A percentile compares a stretch with the other conserved stretches of the same genome.
These are phyloP conservation scores for Gnathonemus longibarbis DNA, from an alignment of 2,113 vertebrate genomes.

Conservation along the genomic window DNA sequence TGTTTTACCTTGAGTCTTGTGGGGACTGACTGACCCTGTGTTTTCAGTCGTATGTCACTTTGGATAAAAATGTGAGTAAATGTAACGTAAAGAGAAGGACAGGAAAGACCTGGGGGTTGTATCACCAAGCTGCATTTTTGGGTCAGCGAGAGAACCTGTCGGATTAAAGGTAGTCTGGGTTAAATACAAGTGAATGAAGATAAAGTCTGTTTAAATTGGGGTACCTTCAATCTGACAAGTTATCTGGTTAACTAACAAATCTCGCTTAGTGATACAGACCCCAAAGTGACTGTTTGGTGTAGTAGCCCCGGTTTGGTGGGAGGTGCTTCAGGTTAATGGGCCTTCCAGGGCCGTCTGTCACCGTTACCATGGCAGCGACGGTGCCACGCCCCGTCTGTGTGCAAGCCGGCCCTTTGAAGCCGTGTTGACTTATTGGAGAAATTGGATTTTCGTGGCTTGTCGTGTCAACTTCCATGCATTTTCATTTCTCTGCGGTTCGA, in stretches of 20 bases:
- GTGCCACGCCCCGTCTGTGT: background rate
- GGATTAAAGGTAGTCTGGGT: background rate
- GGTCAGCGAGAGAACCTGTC: background rate
- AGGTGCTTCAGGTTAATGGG: background rate
- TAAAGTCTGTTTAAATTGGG: background rate
- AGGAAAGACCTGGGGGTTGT: background rate
- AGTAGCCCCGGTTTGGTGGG: background rate
- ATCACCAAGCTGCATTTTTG: background rate
- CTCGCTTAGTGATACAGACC: background rate
- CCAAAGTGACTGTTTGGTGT: background rate
- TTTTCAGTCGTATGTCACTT: background rate
- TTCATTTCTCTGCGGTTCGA: background rate
- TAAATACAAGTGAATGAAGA: background rate
- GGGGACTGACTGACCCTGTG: background rate
- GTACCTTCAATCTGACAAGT: background rate
- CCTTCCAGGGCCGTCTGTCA: background rate
- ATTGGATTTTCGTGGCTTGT: background rate
- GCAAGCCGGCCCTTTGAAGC: background rate
- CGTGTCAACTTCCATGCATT: background rate
- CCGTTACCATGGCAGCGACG: background rate
- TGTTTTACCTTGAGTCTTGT: background rate
- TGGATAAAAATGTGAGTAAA: background rate
- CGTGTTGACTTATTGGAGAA: background rate
- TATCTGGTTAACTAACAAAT: background rate
- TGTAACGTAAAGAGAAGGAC: background rate